These are phyloP conservation scores for Mus caroli DNA, from an alignment of 2,797 vertebrate genomes.

Conservation along the genomic window DNA sequence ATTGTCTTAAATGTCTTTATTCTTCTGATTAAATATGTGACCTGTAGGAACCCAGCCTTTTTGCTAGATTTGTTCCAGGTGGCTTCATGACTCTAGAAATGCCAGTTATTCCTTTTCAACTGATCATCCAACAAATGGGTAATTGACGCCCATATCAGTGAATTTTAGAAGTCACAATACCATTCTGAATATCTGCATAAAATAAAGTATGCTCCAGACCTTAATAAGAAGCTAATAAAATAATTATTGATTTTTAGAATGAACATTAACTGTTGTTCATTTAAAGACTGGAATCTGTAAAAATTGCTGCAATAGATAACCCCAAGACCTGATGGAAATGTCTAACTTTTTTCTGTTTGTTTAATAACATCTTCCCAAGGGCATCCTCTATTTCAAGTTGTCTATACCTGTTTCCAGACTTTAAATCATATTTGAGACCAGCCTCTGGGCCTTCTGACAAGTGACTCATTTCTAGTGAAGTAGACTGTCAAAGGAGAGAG, in stretches of 20 bases:
- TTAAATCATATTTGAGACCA: neutral
- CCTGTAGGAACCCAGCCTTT: neutral
- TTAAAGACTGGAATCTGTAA: neutral
- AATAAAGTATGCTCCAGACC: neutral
- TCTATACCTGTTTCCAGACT: neutral
- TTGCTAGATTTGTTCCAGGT: neutral
- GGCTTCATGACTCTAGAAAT: neutral
- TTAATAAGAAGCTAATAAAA: neutral
- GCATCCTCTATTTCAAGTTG: neutral
- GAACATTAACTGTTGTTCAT: neutral
- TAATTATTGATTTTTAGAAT: too few relatives aligned
- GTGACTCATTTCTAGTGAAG: neutral
- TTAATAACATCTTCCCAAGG: too few relatives aligned
- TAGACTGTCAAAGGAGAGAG: neutral
- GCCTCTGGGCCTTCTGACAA: neutral
- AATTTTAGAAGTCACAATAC: neutral
- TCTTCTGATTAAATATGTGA: neutral
- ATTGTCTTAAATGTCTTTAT: neutral
- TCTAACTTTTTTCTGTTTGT: neutral
- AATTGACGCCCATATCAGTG: too few relatives aligned
- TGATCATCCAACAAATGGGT: too few relatives aligned
- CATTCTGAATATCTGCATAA: neutral
- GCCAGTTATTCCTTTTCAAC: neutral
- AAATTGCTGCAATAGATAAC: neutral
- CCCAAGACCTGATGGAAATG: neutral